phyloP scores from a whole-genome alignment of 35 echinoderm and acorn worm genomes.

The Ophiothrix spiculata region DNA sequence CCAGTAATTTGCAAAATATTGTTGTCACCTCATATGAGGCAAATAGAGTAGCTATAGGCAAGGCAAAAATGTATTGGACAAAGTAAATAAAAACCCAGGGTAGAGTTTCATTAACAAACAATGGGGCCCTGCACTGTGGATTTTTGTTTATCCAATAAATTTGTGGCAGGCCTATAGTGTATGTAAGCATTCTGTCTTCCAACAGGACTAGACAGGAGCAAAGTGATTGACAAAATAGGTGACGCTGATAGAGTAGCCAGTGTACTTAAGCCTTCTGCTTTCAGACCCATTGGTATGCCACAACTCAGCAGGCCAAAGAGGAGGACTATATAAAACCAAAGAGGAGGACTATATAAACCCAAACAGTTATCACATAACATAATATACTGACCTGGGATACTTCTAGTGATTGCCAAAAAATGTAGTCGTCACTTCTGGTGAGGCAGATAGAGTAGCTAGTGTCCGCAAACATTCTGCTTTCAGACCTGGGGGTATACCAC shows the following conservation, averaged over 20 bases:
- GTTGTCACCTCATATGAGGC: slow-evolving; percentile 80
- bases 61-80: no score
- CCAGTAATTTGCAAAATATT: slow-evolving; percentile 82
- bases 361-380: slow-evolving; percentile 55
- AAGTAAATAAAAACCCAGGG: no score
- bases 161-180: no score
- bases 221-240: not conserved
- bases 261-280: slow-evolving; percentile 76
- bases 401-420: slow-evolving; percentile 93
- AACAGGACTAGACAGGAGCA: not conserved
- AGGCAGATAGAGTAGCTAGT: slow-evolving; percentile 70
- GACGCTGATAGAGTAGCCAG: slow-evolving; percentile 59
- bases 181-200: no score
- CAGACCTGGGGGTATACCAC: slow-evolving; percentile 78
- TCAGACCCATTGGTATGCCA: slow-evolving; percentile 78
- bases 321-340: slow-evolving; percentile 76
- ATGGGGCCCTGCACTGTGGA: no score
- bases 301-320: slow-evolving; percentile 83
- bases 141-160: no score
- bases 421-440: slow-evolving; percentile 78
- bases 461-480: slow-evolving; percentile 85
- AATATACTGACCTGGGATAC: slow-evolving; percentile 98
- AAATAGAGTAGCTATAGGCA: no score
- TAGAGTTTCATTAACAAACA: no score
- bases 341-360: slow-evolving; percentile 74